Conservation (phyloP, 1,140 invertebrate genomes). For the Drosophila nasuta region DNA sequence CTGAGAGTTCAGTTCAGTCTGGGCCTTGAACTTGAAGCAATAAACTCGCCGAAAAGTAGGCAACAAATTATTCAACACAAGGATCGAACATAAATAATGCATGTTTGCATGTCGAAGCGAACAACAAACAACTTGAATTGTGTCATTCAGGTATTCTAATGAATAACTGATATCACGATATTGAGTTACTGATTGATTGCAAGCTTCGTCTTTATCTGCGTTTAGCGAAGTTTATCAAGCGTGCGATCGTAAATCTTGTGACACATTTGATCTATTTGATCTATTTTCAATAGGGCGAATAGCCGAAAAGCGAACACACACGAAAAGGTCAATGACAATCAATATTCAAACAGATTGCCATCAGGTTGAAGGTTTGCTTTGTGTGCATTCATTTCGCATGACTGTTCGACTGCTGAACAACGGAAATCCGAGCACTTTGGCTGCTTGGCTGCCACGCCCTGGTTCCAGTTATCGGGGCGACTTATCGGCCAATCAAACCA, state of each 20-base stretch:
- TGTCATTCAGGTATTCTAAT: neutral
- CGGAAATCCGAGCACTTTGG: slow-evolving; percentile 24
- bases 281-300: slow-evolving; percentile 44
- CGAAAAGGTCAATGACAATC: slow-evolving; percentile 60
- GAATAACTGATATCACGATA: slow-evolving; percentile 10
- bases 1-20: neutral
- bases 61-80: neutral
- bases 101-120: neutral
- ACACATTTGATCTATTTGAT: slow-evolving; percentile 40
- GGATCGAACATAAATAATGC: slow-evolving; percentile 1
- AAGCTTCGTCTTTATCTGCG: neutral
- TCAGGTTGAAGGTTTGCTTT: slow-evolving; percentile 45
- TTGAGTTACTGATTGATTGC: slow-evolving; percentile 25
- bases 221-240: slow-evolving; percentile 12
- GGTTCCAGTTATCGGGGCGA: slow-evolving; percentile 1
- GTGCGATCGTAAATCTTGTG: slow-evolving; percentile 53
- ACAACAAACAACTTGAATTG: neutral
- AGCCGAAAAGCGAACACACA: slow-evolving; percentile 30
- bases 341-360: slow-evolving; percentile 39
- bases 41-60: slow-evolving; percentile 10
- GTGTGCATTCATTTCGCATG: slow-evolving; percentile 5
- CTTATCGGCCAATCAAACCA: slow-evolving; percentile 19
- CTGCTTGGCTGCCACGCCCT: neutral
- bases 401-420: neutral
- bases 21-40: slow-evolving; percentile 2